phyloP scores from a whole-genome alignment of 2,113 vertebrate genomes.

The Marcusenius ussheri region DNA sequence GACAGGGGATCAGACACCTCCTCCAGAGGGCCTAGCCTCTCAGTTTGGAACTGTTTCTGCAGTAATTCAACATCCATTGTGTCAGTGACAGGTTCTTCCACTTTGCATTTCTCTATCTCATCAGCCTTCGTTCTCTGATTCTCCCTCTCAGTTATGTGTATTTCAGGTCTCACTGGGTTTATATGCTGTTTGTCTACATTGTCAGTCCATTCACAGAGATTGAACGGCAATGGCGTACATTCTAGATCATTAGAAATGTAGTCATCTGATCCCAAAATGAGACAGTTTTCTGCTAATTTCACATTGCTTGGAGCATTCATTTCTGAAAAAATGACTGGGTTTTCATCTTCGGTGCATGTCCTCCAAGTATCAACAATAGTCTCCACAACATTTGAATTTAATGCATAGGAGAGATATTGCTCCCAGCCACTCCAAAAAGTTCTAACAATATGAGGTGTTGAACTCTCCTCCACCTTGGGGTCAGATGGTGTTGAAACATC shows the following conservation, averaged over 20 bases:
- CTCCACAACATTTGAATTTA: neutral
- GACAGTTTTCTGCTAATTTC: slow-evolving; percentile 18
- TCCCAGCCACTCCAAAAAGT: slow-evolving; percentile 26
- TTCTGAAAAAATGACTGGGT: slow-evolving; percentile 40
- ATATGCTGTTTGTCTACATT: slow-evolving; percentile 55
- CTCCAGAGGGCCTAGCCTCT: neutral
- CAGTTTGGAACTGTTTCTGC: neutral
- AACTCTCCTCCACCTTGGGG: neutral
- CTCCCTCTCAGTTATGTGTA: neutral
- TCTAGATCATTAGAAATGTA: slow-evolving; percentile 30
- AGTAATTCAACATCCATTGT: neutral
- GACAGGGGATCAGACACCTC: slow-evolving; percentile 30
- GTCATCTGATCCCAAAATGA: slow-evolving; percentile 38
- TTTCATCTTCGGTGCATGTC: neutral
- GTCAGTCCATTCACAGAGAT: slow-evolving; percentile 45
- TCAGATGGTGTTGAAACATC: neutral
- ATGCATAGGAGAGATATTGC: neutral
- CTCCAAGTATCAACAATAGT: fast-evolving
- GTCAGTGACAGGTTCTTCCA: neutral
- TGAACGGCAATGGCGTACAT: slow-evolving; percentile 52
- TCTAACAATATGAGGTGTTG: slow-evolving; percentile 12
- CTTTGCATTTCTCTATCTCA: neutral
- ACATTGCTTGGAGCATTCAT: neutral
- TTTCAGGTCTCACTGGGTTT: slow-evolving; percentile 27
- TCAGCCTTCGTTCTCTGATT: neutral